Conservation (phyloP, 2,113 vertebrate genomes). For the Sciurus niger region DNA sequence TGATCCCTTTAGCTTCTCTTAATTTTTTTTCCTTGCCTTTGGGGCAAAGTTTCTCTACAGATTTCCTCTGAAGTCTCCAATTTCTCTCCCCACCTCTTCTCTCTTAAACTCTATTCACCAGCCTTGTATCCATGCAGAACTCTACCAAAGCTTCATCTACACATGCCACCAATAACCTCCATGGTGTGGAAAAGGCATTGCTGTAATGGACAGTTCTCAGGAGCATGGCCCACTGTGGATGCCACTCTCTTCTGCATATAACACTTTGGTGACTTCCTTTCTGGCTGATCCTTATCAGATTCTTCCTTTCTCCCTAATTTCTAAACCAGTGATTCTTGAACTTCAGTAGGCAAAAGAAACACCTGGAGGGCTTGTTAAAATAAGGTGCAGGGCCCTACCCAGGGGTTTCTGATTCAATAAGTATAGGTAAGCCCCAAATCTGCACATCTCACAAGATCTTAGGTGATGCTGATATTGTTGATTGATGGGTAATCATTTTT, state of each 20-base stretch:
- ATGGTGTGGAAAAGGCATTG: rapidly evolving
- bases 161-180: neutral
- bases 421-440: neutral
- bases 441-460: neutral
- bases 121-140: neutral
- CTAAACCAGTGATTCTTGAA: neutral
- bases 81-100: neutral
- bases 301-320: neutral
- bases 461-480: neutral
- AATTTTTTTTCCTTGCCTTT: neutral
- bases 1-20: neutral
- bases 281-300: neutral
- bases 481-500: neutral
- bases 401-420: neutral
- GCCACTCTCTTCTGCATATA: neutral
- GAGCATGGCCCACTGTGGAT: neutral
- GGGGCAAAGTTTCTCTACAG: neutral
- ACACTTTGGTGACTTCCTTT: neutral
- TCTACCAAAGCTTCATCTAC: neutral
- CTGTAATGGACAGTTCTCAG: too few species aligned
- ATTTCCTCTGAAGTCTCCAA: neutral
- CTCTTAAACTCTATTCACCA: neutral
- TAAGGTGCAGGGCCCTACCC: too few species aligned
- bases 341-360: neutral
- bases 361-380: neutral